Evolutionary conservation across 2,888 invertebrate genomes (phyloP), one percentile per base, ranked within the genome.

Genomic region (Megastigmus dorsalis): DNA sequence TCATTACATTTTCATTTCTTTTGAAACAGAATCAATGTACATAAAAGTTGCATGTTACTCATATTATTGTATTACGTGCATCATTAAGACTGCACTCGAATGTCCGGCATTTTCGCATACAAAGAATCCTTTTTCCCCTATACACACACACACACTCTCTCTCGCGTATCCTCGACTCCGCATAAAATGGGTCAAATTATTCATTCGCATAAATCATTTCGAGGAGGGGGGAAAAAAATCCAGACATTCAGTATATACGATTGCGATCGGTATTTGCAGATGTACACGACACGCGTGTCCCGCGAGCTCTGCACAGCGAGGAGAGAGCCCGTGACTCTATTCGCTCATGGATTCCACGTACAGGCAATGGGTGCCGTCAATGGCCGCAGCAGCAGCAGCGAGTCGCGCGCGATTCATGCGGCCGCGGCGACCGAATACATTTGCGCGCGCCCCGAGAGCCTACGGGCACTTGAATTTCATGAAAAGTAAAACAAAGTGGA

Each of bases 381-480:
- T n/a, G n/a, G n/a, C n/a, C n/a, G n/a, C n/a, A n/a, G n/a, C n/a
- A n/a, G n/a, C n/a, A n/a, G n/a, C n/a, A n/a, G n/a, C n/a, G n/a
- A n/a, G n/a, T n/a, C n/a, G n/a, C n/a, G n/a, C n/a, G n/a, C n/a
- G n/a, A n/a, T n/a, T n/a, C n/a, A n/a, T n/a, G n/a, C n/a, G n/a
- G n/a, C n/a, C n/a, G 13, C 2, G 28, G 3, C 38, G 33, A 6
- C 3, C 41, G 60, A 73, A 73, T 67, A 43, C 52, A 60, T 60
- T 59, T 74, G n/a, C 55, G 38, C 62, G 60, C 33, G 10, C n/a
- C n/a, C n/a, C n/a, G n/a, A n/a, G n/a, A n/a, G 2, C 6, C 48
- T 6, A 30, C 28, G 26, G n/a, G 20, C 30, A 28, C 70, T 71
- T 75, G 70, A 70, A 75, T 71, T 75, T 75, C 70, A 71, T 71